Evolutionary conservation across 2,113 vertebrate genomes (phyloP).

Genomic region (Takifugu bimaculatus): DNA sequence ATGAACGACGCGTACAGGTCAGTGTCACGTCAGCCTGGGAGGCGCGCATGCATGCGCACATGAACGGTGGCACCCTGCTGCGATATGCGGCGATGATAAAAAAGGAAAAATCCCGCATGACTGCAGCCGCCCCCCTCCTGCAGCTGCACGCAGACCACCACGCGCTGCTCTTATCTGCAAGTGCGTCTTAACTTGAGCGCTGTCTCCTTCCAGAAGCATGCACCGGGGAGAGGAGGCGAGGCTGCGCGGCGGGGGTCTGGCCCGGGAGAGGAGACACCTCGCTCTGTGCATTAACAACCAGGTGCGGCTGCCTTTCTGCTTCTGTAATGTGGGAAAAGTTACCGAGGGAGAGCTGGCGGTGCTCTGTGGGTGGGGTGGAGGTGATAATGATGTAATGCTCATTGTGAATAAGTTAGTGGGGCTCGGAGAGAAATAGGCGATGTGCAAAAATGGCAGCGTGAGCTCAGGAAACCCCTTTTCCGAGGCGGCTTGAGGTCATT

Average conservation of each 20-base stretch:
- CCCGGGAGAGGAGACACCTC: constrained; percentile 69
- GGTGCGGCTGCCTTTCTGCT: constrained; percentile 48
- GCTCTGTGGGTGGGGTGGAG: not conserved
- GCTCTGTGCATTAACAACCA: constrained; percentile 71
- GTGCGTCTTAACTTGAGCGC: constrained; percentile 53
- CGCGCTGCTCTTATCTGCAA: not conserved
- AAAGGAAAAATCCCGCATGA: not conserved
- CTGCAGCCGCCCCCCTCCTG: constrained; percentile 5
- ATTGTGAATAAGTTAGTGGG: constrained; percentile 29
- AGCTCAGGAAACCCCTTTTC: constrained; percentile 33
- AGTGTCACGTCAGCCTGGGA: constrained; percentile 35
- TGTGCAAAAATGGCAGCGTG: constrained; percentile 22
- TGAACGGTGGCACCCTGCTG: too few species aligned
- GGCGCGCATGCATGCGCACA: not conserved
- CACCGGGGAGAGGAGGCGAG: constrained; percentile 65
- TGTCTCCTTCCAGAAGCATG: constrained; percentile 66
- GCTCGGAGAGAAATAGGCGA: not conserved
- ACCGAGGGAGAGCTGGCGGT: not conserved
- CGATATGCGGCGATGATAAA: too few species aligned
- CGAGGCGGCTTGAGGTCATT: constrained; percentile 16
- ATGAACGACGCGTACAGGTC: constrained; percentile 70
- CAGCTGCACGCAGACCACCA: not conserved
- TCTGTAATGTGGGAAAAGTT: not conserved
- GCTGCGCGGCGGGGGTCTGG: constrained; percentile 61
- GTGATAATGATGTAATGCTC: constrained; percentile 31